Conservation (phyloP, 2,113 vertebrate species). For the Ptyas mucosa region DNA sequence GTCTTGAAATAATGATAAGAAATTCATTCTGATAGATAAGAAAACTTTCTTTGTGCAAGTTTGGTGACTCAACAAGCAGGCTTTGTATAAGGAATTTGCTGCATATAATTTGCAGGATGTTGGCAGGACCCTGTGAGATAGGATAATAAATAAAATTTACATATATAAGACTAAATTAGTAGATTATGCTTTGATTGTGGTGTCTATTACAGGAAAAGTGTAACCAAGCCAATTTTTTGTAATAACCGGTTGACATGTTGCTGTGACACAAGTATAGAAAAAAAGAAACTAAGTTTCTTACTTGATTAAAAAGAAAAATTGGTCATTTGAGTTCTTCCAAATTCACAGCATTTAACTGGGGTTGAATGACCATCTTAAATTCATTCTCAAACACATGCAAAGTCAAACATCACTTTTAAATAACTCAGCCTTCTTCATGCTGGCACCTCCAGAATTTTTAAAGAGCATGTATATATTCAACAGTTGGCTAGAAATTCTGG, state of each 20-base stretch:
- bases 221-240: background rate
- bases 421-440: background rate
- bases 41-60: background rate
- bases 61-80: background rate
- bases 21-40: background rate
- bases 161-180: background rate
- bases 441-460: background rate
- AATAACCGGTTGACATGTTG: background rate
- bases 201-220: background rate
- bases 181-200: background rate
- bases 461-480: background rate
- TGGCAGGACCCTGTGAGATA: background rate
- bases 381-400: background rate
- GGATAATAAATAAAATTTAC: background rate
- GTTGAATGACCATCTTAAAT: background rate
- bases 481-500: background rate
- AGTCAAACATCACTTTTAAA: background rate
- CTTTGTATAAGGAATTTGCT: background rate
- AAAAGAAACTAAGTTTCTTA: background rate
- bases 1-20: background rate
- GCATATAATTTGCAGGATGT: background rate
- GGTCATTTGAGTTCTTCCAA: background rate
- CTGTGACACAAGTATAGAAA: background rate
- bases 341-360: background rate
- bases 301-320: background rate